These are phyloP conservation scores for Spizaetus ornatus DNA, from an alignment of 2,113 vertebrate species.

Conservation along the genomic window DNA sequence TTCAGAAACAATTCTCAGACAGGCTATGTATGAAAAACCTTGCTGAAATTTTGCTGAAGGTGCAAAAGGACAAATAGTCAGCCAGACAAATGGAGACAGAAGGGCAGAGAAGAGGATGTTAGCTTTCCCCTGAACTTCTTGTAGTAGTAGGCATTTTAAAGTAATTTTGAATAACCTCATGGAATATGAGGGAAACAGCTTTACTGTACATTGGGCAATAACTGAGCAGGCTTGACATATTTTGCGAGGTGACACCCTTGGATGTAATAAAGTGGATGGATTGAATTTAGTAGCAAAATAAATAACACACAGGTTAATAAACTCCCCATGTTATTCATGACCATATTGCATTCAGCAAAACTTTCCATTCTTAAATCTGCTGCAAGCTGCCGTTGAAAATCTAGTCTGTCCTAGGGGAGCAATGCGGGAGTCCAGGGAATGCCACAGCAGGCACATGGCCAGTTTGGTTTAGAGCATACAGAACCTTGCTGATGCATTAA, in stretches of 20 bases:
- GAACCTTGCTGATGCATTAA: neutral
- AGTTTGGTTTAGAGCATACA: neutral
- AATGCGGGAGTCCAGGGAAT: neutral
- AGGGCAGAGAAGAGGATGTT: neutral
- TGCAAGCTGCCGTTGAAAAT: neutral
- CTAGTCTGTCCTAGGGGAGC: neutral
- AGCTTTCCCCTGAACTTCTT: slow-evolving; percentile 6
- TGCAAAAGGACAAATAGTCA: slow-evolving; percentile 30
- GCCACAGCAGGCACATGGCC: neutral
- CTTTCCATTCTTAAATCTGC: slow-evolving; percentile 8
- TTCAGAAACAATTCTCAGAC: neutral
- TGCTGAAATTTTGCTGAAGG: neutral
- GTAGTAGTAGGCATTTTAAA: slow-evolving; percentile 33
- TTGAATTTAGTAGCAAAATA: slow-evolving; percentile 52
- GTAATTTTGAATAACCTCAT: slow-evolving; percentile 40
- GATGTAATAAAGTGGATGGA: slow-evolving; percentile 36
- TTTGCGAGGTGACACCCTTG: slow-evolving; percentile 24
- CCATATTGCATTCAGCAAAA: slow-evolving; percentile 45
- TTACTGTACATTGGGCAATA: slow-evolving; percentile 9
- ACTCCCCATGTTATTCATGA: slow-evolving; percentile 18
- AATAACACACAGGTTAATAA: slow-evolving; percentile 42
- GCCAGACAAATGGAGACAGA: slow-evolving; percentile 22
- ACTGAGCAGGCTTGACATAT: slow-evolving; percentile 15
- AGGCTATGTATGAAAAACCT: neutral
- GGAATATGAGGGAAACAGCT: neutral